Percentiles rank a stretch among this genome's conserved stretches.
phyloP scores from a whole-genome alignment of 2,888 invertebrate species.

The Limnephilus auricula region DNA sequence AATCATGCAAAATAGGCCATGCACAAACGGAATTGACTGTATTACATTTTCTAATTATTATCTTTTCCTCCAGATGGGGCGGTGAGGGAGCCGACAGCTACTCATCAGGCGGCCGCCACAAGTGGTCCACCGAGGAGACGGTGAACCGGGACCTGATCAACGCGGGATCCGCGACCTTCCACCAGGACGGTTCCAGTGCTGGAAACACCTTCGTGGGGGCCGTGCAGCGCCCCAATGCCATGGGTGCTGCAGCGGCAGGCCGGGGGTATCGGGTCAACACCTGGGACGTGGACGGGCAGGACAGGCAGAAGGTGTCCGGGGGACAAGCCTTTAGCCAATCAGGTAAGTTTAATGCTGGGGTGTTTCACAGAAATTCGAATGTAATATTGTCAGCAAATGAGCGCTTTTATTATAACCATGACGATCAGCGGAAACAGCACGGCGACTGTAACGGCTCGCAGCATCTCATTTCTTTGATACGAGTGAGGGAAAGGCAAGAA shows the following conservation, averaged over 20 bases:
- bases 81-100: constrained; percentile 56
- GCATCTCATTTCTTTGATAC: no score
- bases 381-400: no score
- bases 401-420: no score
- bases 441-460: no score
- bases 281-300: constrained; percentile 55
- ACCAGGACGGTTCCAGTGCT: constrained; percentile 49
- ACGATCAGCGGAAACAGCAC: no score
- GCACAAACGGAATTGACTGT: not conserved
- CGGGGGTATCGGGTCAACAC: constrained; percentile 61
- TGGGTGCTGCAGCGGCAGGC: constrained; percentile 70
- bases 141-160: constrained; percentile 75
- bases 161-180: constrained; percentile 70
- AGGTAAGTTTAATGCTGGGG: not conserved
- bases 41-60: not conserved
- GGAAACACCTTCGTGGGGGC: constrained; percentile 66
- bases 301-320: constrained; percentile 40
- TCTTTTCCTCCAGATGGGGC: constrained; percentile 52
- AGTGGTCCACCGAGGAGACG: constrained; percentile 76
- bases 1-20: no score
- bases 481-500: no score
- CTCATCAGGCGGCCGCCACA: constrained; percentile 67
- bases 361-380: no score
- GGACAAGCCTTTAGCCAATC: not conserved
- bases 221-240: constrained; percentile 69